Evolutionary conservation across 2,113 vertebrate genomes (phyloP).

Genomic region (Larimichthys crocea): DNA sequence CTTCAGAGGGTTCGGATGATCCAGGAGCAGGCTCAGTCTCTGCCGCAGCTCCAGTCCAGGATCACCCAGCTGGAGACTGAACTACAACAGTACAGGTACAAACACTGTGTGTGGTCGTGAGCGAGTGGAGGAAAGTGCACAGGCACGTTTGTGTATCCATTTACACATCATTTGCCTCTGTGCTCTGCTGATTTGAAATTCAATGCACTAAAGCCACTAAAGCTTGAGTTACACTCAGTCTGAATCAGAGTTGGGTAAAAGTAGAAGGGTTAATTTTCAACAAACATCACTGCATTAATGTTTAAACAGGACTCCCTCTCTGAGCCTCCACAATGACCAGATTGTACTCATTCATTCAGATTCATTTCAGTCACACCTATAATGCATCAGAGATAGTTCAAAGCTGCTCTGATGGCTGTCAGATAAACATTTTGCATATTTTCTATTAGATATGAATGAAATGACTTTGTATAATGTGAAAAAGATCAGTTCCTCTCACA

Average conservation of each 20-base stretch:
- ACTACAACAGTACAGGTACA: constrained; percentile 77
- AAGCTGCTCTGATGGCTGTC: background rate
- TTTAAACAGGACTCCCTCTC: background rate
- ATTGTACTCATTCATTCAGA: background rate
- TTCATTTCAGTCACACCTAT: background rate
- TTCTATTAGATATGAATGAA: background rate
- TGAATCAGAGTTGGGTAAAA: background rate
- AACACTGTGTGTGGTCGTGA: background rate
- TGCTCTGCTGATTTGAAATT: constrained; percentile 43
- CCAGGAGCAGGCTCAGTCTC: constrained; percentile 78
- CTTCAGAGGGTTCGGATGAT: constrained; percentile 79
- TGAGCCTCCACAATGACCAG: background rate
- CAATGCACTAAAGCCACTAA: background rate
- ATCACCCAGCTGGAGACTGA: constrained; percentile 77
- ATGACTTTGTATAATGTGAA: background rate
- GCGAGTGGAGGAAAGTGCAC: background rate
- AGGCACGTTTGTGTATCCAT: constrained; percentile 24
- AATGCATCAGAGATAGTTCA: background rate
- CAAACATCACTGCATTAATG: background rate
- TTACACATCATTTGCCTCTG: constrained; percentile 58
- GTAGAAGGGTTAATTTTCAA: background rate
- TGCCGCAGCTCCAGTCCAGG: constrained; percentile 75
- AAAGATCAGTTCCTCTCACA: background rate
- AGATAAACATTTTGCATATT: background rate
- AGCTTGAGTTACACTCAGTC: constrained; percentile 3